A percentile compares a stretch with the other conserved stretches of the same genome.
phyloP scores from a whole-genome alignment of 2,113 vertebrate genomes.

The Anhinga rufa region DNA sequence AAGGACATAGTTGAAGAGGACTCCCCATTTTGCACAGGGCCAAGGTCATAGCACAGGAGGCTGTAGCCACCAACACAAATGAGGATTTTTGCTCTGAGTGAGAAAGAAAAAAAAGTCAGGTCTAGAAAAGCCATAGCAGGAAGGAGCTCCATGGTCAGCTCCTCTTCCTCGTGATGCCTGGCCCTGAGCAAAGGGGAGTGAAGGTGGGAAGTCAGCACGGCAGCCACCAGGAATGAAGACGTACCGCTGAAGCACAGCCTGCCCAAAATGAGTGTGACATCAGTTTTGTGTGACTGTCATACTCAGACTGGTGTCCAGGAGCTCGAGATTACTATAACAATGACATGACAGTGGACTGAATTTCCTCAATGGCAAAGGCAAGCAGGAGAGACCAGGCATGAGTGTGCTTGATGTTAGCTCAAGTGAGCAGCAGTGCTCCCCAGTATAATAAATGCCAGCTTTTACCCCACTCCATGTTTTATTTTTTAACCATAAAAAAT shows the following conservation, averaged over 20 bases:
- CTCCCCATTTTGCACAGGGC: accelerated
- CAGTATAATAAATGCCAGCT: background rate
- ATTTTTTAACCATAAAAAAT: background rate
- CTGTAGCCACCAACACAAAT: background rate
- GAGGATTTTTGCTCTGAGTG: background rate
- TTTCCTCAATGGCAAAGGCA: background rate
- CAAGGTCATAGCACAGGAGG: background rate
- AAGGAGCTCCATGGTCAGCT: background rate
- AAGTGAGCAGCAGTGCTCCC: background rate
- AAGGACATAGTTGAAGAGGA: background rate
- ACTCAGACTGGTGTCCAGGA: slow-evolving; percentile 9
- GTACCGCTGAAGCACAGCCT: background rate
- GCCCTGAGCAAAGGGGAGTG: background rate
- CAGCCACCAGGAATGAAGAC: background rate
- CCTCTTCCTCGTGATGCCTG: background rate
- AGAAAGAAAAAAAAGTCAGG: background rate
- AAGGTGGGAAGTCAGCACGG: accelerated
- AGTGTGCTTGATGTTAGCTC: background rate
- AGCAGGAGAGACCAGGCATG: background rate
- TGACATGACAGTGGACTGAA: background rate
- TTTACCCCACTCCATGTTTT: background rate
- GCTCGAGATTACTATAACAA: background rate
- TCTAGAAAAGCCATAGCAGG: background rate
- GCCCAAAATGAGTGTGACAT: background rate
- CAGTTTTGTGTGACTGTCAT: background rate